Evolutionary conservation across 2,888 invertebrate species (phyloP), one percentile per base, ranked within the genome.

Genomic region (Troides helena): DNA sequence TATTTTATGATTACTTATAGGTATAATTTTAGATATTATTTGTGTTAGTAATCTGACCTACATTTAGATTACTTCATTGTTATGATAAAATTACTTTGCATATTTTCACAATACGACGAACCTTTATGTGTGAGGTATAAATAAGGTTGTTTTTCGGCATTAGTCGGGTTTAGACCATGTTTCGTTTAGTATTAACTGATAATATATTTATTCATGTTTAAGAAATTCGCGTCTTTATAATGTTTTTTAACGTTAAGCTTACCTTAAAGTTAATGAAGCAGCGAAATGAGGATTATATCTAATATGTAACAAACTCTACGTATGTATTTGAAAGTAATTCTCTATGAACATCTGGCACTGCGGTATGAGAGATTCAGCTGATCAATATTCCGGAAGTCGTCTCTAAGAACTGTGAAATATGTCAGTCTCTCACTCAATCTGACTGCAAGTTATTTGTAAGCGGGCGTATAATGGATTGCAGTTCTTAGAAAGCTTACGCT

Each of bases 281-380:
- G 18, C 25, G 23, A 25, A 17, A 14, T 63, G 53, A 75, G 73
- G 53, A n/a, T n/a, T 76, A 71, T 74, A 76, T 81, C 75, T 78
- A 78, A 76, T 78, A 76, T 80, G 81, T 83, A 81, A 84, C 84
- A 82, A 85, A 80, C 83, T 85, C 84, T 85, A 82, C 77, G 36
- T 88, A 89, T 89, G 89, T 92, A 90, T 91, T 88, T 84, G 86
- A 89, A 90, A 92, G 90, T 90, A 92, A 92, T 92, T 90, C 90
- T 84, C 86, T 81, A 88, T 77, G 88, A 89, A 90, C 92, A 92
- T 86, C 92, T 92, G 92, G 90, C 87, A 61, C 23, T 46, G 86
- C 87, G 90, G 88, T 85, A 85, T 89, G 88, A 89, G 87, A 86
- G 84, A 89, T 90, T 89, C 84, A 77, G 79, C 87, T 91, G 89